Conservation (phyloP, 2,113 vertebrate species). For the Glareola pratincola region DNA sequence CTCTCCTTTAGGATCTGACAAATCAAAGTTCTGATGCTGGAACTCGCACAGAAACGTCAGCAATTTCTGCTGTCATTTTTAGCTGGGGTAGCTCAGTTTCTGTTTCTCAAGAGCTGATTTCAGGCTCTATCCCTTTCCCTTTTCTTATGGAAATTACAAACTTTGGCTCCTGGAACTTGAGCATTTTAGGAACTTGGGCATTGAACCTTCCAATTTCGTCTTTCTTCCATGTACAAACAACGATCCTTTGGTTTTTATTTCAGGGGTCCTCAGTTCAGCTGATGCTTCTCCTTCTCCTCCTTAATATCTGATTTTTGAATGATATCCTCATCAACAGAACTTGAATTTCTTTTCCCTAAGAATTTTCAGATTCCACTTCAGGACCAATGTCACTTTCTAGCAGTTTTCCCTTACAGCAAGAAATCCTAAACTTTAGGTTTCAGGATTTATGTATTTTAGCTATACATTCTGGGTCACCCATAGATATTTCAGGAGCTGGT, state of each 20-base stretch:
- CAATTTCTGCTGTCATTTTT: neutral
- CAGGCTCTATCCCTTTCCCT: neutral
- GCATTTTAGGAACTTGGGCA: neutral
- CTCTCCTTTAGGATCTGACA: neutral
- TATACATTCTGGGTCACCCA: neutral
- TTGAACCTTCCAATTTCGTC: neutral
- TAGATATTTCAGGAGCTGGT: neutral
- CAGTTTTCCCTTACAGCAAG: neutral
- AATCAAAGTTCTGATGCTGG: neutral
- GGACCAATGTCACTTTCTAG: neutral
- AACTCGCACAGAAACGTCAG: neutral
- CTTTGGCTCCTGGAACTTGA: neutral
- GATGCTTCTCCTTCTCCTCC: neutral
- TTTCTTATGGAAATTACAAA: neutral
- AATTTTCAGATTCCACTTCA: neutral
- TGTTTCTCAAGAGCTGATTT: neutral
- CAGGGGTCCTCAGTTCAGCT: neutral
- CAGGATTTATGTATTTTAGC: neutral
- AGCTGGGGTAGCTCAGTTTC: neutral
- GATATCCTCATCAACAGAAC: neutral
- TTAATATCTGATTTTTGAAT: neutral
- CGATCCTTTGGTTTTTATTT: neutral
- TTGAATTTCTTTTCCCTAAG: neutral
- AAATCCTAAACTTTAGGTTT: neutral
- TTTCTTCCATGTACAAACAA: neutral